A percentile compares a stretch with the other conserved stretches of the same genome.
Conservation (phyloP, 1,140 invertebrate genomes). For the Pantala flavescens region DNA sequence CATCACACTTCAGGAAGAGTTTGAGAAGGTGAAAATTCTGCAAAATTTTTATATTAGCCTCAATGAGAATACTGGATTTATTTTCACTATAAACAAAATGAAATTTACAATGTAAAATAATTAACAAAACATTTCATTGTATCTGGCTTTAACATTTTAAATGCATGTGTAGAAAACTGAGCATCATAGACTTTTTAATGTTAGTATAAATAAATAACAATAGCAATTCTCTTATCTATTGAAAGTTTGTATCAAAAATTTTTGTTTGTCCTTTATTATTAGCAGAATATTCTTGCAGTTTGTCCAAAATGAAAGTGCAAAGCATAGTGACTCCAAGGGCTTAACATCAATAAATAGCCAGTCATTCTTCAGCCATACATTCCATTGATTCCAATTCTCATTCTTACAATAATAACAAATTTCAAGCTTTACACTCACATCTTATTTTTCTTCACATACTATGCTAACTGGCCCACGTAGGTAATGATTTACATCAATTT, state of each 20-base stretch:
- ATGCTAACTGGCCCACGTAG: neutral
- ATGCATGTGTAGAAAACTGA: neutral
- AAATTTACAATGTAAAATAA: neutral
- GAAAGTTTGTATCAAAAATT: constrained; percentile 1
- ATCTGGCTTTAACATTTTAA: neutral
- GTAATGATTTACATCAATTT: neutral
- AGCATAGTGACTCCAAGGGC: neutral
- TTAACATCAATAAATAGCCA: neutral
- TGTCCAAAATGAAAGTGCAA: neutral
- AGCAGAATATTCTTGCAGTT: neutral
- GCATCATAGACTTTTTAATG: neutral
- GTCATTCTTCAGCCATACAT: neutral
- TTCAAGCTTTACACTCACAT: neutral
- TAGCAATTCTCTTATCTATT: neutral
- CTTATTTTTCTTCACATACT: neutral
- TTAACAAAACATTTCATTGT: neutral
- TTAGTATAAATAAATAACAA: neutral
- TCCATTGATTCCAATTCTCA: neutral
- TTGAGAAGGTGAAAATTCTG: too few relatives aligned
- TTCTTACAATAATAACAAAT: neutral
- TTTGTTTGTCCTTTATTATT: neutral
- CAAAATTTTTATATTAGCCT: neutral
- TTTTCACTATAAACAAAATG: neutral
- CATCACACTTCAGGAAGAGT: too few relatives aligned
- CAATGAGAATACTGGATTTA: neutral